A percentile compares a stretch with the other conserved stretches of the same genome.
Conservation (phyloP, 2,797 vertebrate species). For the Pteronotus mesoamericanus region DNA sequence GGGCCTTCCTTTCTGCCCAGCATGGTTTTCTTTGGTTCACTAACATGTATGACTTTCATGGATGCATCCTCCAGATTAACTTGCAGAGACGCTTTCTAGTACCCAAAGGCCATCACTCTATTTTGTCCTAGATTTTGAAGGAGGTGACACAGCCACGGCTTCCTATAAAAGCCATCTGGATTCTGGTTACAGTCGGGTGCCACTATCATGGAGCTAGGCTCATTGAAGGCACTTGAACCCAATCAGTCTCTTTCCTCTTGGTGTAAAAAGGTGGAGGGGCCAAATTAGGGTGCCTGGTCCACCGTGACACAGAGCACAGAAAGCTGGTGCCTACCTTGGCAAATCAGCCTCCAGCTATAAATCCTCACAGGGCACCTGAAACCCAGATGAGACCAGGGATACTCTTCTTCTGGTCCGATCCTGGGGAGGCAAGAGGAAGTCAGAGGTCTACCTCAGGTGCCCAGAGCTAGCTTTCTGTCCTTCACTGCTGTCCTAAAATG, state of each 20-base stretch:
- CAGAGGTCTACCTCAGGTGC: not conserved
- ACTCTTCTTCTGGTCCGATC: not conserved
- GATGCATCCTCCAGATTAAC: not conserved
- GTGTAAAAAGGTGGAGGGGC: not conserved
- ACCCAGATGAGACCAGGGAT: not conserved
- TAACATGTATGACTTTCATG: not conserved
- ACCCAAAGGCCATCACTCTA: not conserved
- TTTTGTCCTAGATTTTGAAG: not conserved
- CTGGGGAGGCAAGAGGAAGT: not conserved
- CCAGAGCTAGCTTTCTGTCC: not conserved
- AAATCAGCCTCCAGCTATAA: not conserved
- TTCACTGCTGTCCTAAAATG: not conserved
- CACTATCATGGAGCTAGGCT: not conserved
- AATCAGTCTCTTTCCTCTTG: not conserved
- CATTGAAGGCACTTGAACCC: not conserved
- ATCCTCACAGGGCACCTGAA: not conserved
- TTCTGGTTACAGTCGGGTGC: no score
- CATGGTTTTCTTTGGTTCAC: not conserved
- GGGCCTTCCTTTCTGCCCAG: not conserved
- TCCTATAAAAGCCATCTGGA: not conserved
- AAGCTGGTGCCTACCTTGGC: not conserved
- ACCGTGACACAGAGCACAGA: not conserved
- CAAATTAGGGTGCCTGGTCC: not conserved
- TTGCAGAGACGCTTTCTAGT: not conserved
- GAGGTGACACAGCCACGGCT: not conserved